A percentile compares a stretch with the other conserved stretches of the same genome.
Conservation (phyloP, 2,797 vertebrate species). For the Bovichtus variegatus region DNA sequence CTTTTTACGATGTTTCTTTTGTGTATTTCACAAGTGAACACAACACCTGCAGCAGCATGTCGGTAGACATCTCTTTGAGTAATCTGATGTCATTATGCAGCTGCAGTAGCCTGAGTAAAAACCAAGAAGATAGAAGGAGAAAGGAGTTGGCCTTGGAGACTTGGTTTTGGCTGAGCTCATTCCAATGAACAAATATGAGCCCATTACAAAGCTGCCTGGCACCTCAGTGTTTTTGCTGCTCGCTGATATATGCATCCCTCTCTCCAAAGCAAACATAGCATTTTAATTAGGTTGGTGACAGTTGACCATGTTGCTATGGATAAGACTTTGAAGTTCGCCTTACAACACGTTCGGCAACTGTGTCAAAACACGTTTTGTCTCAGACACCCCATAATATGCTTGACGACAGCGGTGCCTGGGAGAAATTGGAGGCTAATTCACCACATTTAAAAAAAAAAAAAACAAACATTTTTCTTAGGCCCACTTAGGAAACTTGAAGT, state of each 20-base stretch:
- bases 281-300: constrained; percentile 72
- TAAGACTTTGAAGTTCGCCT: constrained; percentile 65
- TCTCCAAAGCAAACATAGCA: constrained; percentile 73
- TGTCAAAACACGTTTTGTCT: constrained; percentile 61
- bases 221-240: constrained; percentile 56
- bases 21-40: constrained; percentile 12
- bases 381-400: constrained; percentile 50
- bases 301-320: constrained; percentile 60
- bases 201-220: constrained; percentile 61
- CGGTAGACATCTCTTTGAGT: constrained; percentile 40
- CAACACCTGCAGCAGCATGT: constrained; percentile 34
- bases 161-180: constrained; percentile 64
- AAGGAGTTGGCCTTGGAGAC: constrained; percentile 35
- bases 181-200: constrained; percentile 50
- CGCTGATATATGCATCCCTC: constrained; percentile 54
- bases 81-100: constrained; percentile 64
- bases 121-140: constrained; percentile 24
- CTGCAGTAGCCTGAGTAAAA: constrained; percentile 42
- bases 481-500: constrained; percentile 57
- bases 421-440: constrained; percentile 47
- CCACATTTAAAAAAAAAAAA: constrained; percentile 48
- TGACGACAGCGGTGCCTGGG: constrained; percentile 31
- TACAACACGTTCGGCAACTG: constrained; percentile 57
- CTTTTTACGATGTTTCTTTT: constrained; percentile 8
- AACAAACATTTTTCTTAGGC: constrained; percentile 38